These are phyloP conservation scores for Steinernema hermaphroditum DNA, from an alignment of 2,888 invertebrate species.

Conservation along the genomic window DNA sequence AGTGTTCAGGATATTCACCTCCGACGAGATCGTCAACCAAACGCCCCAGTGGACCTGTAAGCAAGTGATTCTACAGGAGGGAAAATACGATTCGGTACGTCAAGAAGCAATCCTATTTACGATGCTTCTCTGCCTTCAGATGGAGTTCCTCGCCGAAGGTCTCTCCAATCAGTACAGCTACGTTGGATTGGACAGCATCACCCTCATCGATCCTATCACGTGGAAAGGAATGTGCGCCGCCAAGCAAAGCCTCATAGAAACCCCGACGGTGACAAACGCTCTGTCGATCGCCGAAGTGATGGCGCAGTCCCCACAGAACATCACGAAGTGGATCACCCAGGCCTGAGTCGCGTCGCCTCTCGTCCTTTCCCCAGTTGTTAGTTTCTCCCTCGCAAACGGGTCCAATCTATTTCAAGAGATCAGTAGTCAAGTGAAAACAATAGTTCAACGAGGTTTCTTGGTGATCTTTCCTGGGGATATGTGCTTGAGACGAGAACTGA, in stretches of 20 bases:
- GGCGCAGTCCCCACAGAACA: neutral
- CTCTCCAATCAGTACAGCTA: conserved; percentile 47
- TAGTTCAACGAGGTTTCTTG: neutral
- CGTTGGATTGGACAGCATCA: conserved; percentile 56
- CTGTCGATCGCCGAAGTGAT: neutral
- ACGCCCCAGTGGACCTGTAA: conserved; percentile 46
- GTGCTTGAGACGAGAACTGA: conserved; percentile 50
- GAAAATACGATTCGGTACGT: conserved; percentile 46
- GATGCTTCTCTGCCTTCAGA: conserved; percentile 37
- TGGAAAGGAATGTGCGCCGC: conserved; percentile 32
- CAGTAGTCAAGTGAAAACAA: neutral
- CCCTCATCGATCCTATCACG: conserved; percentile 50
- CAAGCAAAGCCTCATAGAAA: neutral
- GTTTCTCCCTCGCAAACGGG: neutral
- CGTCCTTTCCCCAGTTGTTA: neutral
- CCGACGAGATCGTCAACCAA: conserved; percentile 24
- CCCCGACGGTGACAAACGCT: neutral
- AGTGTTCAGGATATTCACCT: conserved; percentile 33
- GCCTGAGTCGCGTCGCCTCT: neutral
- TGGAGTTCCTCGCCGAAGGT: conserved; percentile 48
- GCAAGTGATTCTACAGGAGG: conserved; percentile 43
- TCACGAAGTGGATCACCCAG: conserved; percentile 3
- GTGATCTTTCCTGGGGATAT: conserved; percentile 31
- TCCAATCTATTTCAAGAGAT: conserved; percentile 23
- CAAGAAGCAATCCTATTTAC: neutral